Evolutionary conservation across 2,113 vertebrate species (phyloP).

Genomic region (Trogon surrucura): DNA sequence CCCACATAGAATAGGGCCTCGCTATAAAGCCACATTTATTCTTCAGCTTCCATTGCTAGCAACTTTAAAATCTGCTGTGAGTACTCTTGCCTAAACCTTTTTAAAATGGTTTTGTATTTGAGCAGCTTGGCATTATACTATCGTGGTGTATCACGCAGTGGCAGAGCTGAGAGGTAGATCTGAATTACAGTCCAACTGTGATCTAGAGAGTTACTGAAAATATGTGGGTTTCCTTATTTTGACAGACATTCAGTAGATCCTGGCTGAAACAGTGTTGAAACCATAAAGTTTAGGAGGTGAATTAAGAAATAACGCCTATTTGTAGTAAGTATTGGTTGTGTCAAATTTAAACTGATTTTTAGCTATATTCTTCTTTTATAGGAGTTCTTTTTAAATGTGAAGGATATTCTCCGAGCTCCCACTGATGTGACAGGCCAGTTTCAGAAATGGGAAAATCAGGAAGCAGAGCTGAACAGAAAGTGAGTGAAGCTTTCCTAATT

Average conservation of each 20-base stretch:
- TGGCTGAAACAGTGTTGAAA: not conserved
- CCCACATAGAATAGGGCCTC: not conserved
- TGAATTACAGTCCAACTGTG: not conserved
- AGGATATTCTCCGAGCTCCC: constrained; percentile 88
- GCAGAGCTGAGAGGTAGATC: not conserved
- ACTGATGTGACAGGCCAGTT: constrained; percentile 84
- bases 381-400: constrained; percentile 98
- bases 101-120: not conserved
- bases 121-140: not conserved
- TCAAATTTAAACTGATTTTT: not conserved
- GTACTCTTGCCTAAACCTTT: not conserved
- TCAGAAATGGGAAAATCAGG: constrained; percentile 91
- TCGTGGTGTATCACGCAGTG: not conserved
- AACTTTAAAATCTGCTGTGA: not conserved
- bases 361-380: constrained; percentile 43
- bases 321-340: not conserved
- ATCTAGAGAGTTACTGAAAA: not conserved
- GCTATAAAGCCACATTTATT: not conserved
- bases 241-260: not conserved
- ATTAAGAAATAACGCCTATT: not conserved
- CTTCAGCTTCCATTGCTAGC: not conserved
- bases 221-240: not conserved
- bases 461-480: constrained; percentile 86
- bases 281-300: not conserved
- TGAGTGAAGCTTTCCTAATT: constrained; percentile 55